phyloP scores from a whole-genome alignment of 2,113 vertebrate genomes.

The Mustela lutreola region DNA sequence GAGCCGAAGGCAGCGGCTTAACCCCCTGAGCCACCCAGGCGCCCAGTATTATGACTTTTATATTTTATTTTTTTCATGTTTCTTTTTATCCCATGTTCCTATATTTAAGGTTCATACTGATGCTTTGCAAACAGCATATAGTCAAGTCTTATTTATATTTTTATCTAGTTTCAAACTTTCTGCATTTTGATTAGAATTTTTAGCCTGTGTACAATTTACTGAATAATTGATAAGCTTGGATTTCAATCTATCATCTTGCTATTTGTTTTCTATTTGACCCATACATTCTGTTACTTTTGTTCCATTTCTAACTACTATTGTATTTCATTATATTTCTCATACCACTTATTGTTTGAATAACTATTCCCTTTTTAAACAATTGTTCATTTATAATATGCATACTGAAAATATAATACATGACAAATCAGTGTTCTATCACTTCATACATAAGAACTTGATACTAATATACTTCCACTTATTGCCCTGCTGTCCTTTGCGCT shows the following conservation, averaged over 20 bases:
- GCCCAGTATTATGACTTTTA: neutral
- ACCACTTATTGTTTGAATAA: neutral
- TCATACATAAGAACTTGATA: neutral
- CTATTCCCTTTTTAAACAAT: neutral
- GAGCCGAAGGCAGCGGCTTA: no score
- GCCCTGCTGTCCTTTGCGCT: neutral
- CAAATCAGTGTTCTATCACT: neutral
- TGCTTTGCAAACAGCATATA: neutral
- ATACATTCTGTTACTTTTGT: neutral
- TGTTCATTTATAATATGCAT: neutral
- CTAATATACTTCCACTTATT: neutral
- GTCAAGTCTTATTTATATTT: neutral
- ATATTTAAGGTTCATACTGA: neutral
- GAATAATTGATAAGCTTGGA: neutral
- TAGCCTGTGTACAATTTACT: neutral
- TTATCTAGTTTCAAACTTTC: neutral
- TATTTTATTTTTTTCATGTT: slow-evolving; percentile 13
- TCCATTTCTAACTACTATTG: neutral
- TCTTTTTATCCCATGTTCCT: neutral
- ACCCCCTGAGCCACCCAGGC: no score
- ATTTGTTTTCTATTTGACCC: neutral
- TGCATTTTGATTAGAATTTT: neutral
- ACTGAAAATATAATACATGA: neutral
- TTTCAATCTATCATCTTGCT: neutral
- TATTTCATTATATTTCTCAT: neutral